phyloP scores from a whole-genome alignment of 2,113 vertebrate species.

The Salvelinus alpinus region DNA sequence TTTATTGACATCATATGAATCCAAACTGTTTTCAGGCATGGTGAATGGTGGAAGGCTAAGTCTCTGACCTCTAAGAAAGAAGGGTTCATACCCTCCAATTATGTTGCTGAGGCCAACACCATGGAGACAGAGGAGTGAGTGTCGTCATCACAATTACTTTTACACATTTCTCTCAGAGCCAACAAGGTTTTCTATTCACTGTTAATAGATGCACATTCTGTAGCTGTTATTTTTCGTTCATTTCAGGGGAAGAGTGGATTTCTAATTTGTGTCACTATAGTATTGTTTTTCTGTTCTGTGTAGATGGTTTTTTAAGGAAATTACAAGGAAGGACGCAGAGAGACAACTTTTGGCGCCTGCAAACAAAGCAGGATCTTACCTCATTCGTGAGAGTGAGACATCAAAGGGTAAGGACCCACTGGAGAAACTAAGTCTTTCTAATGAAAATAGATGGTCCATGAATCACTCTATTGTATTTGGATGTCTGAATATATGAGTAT shows the following conservation, averaged over 20 bases:
- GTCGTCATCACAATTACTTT: not conserved
- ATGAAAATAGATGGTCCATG: too few species aligned
- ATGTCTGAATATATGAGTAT: not conserved
- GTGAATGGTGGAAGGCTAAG: slow-evolving; percentile 94
- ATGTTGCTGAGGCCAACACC: slow-evolving; percentile 88
- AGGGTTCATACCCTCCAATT: slow-evolving; percentile 97
- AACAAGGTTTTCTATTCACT: not conserved
- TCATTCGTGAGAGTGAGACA: slow-evolving; percentile 96
- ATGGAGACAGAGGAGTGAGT: slow-evolving; percentile 95
- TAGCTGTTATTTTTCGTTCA: not conserved
- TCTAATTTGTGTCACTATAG: not conserved
- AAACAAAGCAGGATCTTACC: slow-evolving; percentile 86
- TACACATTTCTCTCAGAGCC: not conserved
- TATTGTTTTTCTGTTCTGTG: slow-evolving; percentile 14
- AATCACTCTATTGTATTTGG: not conserved
- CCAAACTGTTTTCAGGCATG: slow-evolving; percentile 72
- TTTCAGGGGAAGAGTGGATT: not conserved
- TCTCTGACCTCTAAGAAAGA: slow-evolving; percentile 83
- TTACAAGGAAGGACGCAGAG: slow-evolving; percentile 92
- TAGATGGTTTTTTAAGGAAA: slow-evolving; percentile 97
- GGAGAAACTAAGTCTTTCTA: too few species aligned
- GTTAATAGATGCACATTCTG: not conserved
- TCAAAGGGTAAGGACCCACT: slow-evolving; percentile 80
- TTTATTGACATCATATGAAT: not conserved
- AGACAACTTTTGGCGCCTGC: slow-evolving; percentile 88